These are phyloP conservation scores for Crocuta crocuta DNA, from an alignment of 2,113 vertebrate genomes.

Conservation along the genomic window DNA sequence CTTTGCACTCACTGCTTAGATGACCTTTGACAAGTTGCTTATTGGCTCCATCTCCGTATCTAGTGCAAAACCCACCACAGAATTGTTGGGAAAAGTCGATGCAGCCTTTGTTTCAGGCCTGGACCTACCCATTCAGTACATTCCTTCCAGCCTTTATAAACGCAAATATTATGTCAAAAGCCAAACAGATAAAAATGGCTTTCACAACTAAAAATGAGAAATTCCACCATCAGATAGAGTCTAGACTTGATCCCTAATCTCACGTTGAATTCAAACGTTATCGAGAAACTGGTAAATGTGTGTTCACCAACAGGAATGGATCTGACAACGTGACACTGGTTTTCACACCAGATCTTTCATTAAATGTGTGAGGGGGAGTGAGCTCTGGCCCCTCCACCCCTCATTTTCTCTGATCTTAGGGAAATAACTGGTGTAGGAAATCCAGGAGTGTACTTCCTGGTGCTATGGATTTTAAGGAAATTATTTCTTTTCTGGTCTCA, in stretches of 20 bases:
- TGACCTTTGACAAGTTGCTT: neutral
- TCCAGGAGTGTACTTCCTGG: neutral
- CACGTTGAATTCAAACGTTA: neutral
- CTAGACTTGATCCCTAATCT: neutral
- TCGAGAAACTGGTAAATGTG: neutral
- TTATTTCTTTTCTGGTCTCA: neutral
- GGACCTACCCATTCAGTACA: neutral
- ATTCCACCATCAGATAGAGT: neutral
- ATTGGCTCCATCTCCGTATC: neutral
- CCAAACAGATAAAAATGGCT: neutral
- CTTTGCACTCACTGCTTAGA: neutral
- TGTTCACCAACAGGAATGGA: neutral
- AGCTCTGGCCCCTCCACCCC: neutral
- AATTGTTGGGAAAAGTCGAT: neutral
- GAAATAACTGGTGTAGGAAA: neutral
- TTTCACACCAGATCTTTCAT: neutral
- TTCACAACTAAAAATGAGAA: constrained; percentile 17
- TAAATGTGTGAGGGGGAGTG: neutral
- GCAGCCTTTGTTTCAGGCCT: neutral
- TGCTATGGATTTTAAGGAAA: constrained; percentile 38
- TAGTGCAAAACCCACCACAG: neutral
- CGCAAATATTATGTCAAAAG: neutral
- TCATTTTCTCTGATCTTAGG: neutral
- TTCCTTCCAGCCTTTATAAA: neutral
- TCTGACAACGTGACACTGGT: neutral